Evolutionary conservation across 2,888 invertebrate genomes (phyloP).

Genomic region (Ectobius pallidus): DNA sequence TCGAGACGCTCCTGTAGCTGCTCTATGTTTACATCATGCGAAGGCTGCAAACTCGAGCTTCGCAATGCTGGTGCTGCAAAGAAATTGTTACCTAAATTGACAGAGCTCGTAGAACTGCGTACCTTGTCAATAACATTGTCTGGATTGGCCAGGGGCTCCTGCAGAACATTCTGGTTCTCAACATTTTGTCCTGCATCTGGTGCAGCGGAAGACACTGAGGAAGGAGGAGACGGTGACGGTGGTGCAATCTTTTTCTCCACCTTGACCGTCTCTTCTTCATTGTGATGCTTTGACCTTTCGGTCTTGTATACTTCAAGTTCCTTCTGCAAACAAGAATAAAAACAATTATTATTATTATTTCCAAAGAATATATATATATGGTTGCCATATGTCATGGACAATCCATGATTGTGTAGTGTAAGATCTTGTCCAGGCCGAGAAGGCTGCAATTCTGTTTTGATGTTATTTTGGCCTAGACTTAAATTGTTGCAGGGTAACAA

Average conservation of each 20-base stretch:
- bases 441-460: no score
- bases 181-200: neutral
- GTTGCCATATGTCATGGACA: no score
- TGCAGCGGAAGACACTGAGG: neutral
- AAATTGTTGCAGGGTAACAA: no score
- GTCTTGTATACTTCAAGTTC: neutral
- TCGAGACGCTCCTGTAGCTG: constrained; percentile 8
- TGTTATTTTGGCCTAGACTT: no score
- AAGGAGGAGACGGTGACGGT: constrained; percentile 5
- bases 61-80: neutral
- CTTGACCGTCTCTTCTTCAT: neutral
- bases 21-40: constrained; percentile 12
- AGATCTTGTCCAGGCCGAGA: no score
- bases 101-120: constrained; percentile 12
- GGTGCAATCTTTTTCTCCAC: neutral
- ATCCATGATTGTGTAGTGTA: no score
- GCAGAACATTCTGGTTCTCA: constrained; percentile 17
- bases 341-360: no score
- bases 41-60: neutral
- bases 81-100: neutral
- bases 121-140: constrained; percentile 19
- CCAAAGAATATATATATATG: no score
- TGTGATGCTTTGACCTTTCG: neutral
- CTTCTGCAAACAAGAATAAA: neutral
- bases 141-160: neutral